Base-by-base conservation (phyloP, 2,113 vertebrate species). In the Laticauda laticaudata region DNA sequence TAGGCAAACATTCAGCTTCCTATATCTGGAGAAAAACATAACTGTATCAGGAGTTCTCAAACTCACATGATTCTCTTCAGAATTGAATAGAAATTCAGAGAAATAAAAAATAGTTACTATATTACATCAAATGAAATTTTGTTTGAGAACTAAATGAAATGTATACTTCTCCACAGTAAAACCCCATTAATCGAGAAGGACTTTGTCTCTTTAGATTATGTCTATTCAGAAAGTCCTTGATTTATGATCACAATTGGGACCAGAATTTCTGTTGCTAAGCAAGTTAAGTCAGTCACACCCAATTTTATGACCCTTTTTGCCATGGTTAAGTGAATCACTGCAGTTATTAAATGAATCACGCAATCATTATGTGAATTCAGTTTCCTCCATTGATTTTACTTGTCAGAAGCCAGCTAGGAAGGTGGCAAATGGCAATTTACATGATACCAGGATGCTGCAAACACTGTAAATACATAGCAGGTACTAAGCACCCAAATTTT, bases 81-180 rank as follows among this genome's bases (percentile, higher is more conserved):
- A 94, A 94, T 64, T 45, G 6, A 93, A 88, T n/a, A 11, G 0
- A 90, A 88, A 86, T 21, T 26, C 26, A 86, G 95, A 86, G 55
- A 23, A 87, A 11, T 8, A 89, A 34, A 75, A 75, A 8, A 23
- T 48, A 51, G 39, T 7, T 57, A 26, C 11, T 86, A 48, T 14
- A 75, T 43, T 75, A 90, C 34, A 59, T 94, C 23, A 93, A 7
- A 89, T 89, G 89, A 93, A 94, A 81, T 0, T 0, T 54, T 86
- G 34, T 90, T 92, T 91, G 92, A 81, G 24, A 92, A 26, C 88
- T 87, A 51, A 69, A 95, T 61, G 8, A 89, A 75, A 89, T 56
- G 48, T 3, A 54, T n/a, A 45, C 21, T 55, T 88, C 29, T 24
- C 54, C 48, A 45, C 4, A 86, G 29, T 21, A 34, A 61, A 51